Percentiles rank a stretch among this genome's conserved stretches.
Conservation (phyloP, 2,113 vertebrate genomes). For the Ciconia maguari region DNA sequence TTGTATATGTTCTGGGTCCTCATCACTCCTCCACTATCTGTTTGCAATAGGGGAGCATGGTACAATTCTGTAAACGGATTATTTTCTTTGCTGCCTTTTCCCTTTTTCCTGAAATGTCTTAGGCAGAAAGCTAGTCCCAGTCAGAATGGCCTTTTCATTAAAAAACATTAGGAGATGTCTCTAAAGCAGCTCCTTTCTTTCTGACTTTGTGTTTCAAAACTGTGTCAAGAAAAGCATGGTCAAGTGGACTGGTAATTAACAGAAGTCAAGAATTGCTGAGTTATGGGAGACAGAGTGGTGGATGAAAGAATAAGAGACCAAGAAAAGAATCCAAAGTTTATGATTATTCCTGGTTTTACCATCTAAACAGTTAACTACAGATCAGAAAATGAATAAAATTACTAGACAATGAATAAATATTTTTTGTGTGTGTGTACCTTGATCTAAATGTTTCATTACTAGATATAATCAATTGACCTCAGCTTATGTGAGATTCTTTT, state of each 20-base stretch:
- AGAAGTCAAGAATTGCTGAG: background rate
- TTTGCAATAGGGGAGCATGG: background rate
- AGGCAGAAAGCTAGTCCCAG: background rate
- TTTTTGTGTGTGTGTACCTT: background rate
- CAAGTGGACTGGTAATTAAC: background rate
- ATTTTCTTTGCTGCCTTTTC: background rate
- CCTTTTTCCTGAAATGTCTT: background rate
- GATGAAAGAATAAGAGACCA: background rate
- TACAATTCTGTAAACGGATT: background rate
- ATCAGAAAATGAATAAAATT: background rate
- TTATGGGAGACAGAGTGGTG: background rate
- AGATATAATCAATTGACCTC: background rate
- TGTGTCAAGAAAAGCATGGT: background rate
- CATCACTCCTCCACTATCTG: accelerated
- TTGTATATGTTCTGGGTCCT: background rate
- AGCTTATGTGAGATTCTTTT: background rate
- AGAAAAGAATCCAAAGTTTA: background rate
- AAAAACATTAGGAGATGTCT: background rate
- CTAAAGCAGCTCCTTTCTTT: background rate
- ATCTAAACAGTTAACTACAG: background rate
- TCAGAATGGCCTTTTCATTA: background rate
- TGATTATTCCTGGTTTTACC: background rate
- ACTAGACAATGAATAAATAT: background rate
- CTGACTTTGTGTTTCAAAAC: background rate
- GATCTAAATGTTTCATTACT: background rate